Base-by-base conservation (phyloP, 2,797 vertebrate species). In the Acrocephalus scirpaceus region DNA sequence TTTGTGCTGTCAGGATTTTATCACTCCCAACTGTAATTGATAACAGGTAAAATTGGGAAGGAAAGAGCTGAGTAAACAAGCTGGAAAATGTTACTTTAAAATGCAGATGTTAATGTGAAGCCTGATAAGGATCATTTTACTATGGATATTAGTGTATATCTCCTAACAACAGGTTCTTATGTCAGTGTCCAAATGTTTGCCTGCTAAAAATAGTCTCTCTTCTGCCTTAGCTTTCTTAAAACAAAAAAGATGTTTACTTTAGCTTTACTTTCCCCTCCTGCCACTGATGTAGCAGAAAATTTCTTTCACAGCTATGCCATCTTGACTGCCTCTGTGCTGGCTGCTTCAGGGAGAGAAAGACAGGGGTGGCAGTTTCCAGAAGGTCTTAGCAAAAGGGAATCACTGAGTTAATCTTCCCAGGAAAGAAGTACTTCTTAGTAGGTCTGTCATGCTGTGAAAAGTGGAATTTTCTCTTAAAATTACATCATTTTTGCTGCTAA, bases 11-110 rank as follows among this genome's bases (percentile, higher is more conserved):
- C 70, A 27, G 16, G 44, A 21, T 40, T 90, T 91, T 82, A 58
- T 50, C 1, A 0, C 19, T 93, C 75, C 38, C 47, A 72, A 3
- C 29, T 84, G 25, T 54, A 72, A 57, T 66, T 86, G 56, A 72
- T 44, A 71, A 61, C 5, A 92, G 47, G 81, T 44, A 78, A 81
- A 93, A 72, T 0, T 40, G 9, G 32, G 44, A 81, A 81, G 51
- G 73, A 84, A 96, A 91, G 42, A 78, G 25, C 50, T 90, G 47
- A 75, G 25, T 78, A 95, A 93, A 88, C 73, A 92, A 75, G 26
- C 12, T 75, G 47, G 44, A 65, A 84, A 81, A 56, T 32, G 17
- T 32, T 75, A 40, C 84, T 86, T 88, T 62, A 16, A 79, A 94
- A 79, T 48, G 47, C 11, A 92, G 47, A 66, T 78, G 56, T 51